phyloP scores from a whole-genome alignment of 2,113 vertebrate species.

The Tyrannus savana region DNA sequence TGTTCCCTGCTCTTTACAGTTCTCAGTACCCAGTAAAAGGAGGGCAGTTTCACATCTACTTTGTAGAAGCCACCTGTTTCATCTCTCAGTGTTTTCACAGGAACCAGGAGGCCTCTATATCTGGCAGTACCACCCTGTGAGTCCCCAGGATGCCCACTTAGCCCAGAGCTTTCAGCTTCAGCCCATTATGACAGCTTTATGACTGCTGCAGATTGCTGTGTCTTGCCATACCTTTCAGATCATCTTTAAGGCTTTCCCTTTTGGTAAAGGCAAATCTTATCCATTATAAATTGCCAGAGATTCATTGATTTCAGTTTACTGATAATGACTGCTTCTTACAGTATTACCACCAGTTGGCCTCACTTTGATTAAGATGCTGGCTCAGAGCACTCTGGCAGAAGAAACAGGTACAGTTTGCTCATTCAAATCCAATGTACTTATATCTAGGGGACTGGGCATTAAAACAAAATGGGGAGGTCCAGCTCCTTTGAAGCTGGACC shows the following conservation, averaged over 20 bases:
- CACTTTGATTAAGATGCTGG: background rate
- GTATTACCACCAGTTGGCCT: background rate
- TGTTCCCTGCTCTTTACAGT: background rate
- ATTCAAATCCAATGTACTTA: background rate
- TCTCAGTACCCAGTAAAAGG: background rate
- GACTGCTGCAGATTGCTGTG: background rate
- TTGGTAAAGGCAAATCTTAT: background rate
- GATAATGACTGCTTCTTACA: background rate
- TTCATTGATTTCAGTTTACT: background rate
- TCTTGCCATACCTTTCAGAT: background rate
- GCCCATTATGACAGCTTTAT: background rate
- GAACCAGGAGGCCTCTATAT: background rate
- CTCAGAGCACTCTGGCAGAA: background rate
- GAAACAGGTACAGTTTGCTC: background rate
- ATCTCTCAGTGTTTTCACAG: background rate
- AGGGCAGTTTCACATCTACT: background rate
- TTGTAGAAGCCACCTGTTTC: background rate
- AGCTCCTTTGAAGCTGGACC: background rate
- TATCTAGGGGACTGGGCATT: background rate
- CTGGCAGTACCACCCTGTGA: background rate
- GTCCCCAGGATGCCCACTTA: background rate
- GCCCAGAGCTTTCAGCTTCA: background rate
- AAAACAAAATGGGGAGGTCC: background rate
- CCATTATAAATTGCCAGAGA: background rate
- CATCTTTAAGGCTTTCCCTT: background rate